Conservation (phyloP, 2,797 vertebrate species). For the Galago senegalensis region DNA sequence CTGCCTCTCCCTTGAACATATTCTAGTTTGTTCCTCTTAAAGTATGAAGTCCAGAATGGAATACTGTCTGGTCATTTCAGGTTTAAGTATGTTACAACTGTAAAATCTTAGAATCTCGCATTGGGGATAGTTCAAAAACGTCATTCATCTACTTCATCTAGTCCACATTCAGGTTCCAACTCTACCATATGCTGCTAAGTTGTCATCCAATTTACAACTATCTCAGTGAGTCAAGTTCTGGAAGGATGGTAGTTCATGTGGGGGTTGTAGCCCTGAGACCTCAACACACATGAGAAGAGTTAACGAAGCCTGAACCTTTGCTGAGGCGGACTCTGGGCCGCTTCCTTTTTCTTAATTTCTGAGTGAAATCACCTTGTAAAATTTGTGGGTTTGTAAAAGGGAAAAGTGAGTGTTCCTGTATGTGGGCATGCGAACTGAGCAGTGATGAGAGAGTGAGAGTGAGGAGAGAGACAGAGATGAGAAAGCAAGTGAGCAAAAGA, state of each 20-base stretch:
- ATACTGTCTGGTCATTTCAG: conserved; percentile 36
- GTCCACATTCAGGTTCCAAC: neutral
- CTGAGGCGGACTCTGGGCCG: neutral
- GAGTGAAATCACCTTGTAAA: conserved; percentile 57
- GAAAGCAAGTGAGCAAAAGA: neutral
- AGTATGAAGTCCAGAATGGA: neutral
- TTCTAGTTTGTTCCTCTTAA: conserved; percentile 41
- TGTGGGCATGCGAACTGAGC: neutral
- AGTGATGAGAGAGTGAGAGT: neutral
- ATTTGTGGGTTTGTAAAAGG: conserved; percentile 11
- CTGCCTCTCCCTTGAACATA: neutral
- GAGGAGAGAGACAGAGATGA: neutral
- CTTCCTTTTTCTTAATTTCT: conserved; percentile 14
- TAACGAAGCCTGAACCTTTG: neutral
- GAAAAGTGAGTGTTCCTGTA: neutral
- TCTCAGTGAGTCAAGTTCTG: neutral
- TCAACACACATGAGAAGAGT: neutral
- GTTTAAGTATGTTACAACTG: conserved; percentile 4
- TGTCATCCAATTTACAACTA: neutral
- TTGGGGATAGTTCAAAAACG: neutral
- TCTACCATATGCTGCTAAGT: conserved; percentile 9
- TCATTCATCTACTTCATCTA: neutral
- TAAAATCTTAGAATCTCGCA: conserved; percentile 12
- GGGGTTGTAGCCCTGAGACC: neutral
- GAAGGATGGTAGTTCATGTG: neutral